Conservation (phyloP, 2,888 invertebrate genomes). For the Troides aeacus region DNA sequence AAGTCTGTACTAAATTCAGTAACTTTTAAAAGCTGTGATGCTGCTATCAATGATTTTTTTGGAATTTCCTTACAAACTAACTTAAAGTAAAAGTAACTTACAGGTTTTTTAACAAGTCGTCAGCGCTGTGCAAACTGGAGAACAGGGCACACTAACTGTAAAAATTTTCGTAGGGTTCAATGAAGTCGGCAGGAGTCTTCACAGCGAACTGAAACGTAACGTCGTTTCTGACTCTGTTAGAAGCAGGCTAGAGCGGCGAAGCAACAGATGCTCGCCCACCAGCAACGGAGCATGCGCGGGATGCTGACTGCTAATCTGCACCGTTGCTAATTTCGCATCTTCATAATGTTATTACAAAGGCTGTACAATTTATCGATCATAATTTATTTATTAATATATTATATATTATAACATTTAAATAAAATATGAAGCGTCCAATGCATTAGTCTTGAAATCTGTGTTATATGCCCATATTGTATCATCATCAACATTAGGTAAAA, state of each 20-base stretch:
- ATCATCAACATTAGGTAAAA: no score
- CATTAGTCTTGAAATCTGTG: no score
- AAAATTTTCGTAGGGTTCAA: not conserved
- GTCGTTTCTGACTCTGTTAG: not conserved
- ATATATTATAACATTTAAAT: no score
- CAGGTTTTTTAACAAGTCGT: no score
- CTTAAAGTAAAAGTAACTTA: no score
- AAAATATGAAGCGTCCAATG: no score
- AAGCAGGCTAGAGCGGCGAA: conserved; percentile 23
- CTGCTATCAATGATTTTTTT: no score
- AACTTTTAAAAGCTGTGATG: no score
- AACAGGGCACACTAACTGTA: not conserved
- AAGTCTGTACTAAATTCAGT: no score
- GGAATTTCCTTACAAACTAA: no score
- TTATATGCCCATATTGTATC: no score
- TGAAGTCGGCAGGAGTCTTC: conserved; percentile 2
- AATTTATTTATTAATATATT: not conserved
- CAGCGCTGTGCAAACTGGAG: not conserved
- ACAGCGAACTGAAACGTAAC: conserved; percentile 11
- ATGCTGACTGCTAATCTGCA: not conserved
- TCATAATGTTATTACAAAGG: not conserved
- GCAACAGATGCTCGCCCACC: conserved; percentile 24
- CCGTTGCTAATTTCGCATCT: not conserved
- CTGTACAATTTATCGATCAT: not conserved
- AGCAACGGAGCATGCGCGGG: conserved; percentile 19